phyloP scores from a whole-genome alignment of 2,113 vertebrate genomes.

The Arothron firmamentum region DNA sequence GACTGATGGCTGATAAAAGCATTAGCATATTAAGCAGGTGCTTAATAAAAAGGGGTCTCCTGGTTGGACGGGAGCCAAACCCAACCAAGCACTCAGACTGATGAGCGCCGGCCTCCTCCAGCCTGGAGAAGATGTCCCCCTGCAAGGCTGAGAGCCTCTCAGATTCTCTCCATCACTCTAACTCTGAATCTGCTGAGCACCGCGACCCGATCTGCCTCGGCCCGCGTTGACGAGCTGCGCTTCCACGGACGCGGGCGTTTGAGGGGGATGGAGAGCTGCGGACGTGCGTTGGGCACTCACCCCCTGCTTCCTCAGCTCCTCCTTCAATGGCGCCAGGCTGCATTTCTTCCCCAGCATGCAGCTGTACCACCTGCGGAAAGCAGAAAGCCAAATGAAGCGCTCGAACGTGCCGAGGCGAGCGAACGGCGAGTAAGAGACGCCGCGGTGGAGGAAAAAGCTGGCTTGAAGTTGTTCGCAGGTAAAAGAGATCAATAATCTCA shows the following conservation, averaged over 20 bases:
- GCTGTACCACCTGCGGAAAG: conserved; percentile 91
- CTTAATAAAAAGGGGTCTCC: conserved; percentile 32
- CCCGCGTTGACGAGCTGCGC: conserved; percentile 1
- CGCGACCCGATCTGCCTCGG: background rate
- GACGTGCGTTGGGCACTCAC: conserved; percentile 71
- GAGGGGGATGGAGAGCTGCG: conserved; percentile 6
- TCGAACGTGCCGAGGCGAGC: conserved; percentile 39
- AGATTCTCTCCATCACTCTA: too few relatives aligned
- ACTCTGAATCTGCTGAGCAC: too few relatives aligned
- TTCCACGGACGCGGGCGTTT: background rate
- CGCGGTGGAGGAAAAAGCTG: conserved; percentile 24
- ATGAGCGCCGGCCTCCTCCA: conserved; percentile 58
- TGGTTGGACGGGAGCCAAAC: conserved; percentile 52
- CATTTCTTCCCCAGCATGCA: conserved; percentile 99
- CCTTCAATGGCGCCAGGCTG: conserved; percentile 92
- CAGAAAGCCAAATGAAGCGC: conserved; percentile 35
- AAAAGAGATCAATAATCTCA: conserved; percentile 61
- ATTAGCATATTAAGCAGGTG: conserved; percentile 69
- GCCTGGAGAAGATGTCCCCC: background rate
- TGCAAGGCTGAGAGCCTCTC: background rate
- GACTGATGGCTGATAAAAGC: conserved; percentile 25
- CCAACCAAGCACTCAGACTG: conserved; percentile 59
- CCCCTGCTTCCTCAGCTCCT: conserved; percentile 92
- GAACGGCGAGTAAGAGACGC: conserved; percentile 25
- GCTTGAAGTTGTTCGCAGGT: conserved; percentile 52